phyloP scores from a whole-genome alignment of 2,113 vertebrate species.

The Malurus cyaneus region DNA sequence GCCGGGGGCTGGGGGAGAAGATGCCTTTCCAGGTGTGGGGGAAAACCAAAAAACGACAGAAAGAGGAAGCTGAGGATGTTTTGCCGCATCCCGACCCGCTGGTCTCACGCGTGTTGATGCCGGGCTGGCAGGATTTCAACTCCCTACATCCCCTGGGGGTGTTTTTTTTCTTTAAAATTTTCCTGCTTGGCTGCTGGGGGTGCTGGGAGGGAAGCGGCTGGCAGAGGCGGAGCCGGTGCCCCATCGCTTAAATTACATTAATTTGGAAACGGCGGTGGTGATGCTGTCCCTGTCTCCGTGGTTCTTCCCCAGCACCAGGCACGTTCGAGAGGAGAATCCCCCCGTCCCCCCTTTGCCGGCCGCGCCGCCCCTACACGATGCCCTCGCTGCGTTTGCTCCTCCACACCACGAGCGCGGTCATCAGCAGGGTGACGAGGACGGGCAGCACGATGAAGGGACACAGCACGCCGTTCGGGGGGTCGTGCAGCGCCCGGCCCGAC shows the following conservation, averaged over 20 bases:
- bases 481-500: conserved; percentile 80
- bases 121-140: not conserved
- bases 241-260: accelerated
- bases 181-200: not conserved
- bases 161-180: accelerated
- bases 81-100: accelerated
- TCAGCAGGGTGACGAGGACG: conserved; percentile 84
- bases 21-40: not conserved
- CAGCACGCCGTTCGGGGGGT: conserved; percentile 85
- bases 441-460: conserved; percentile 89
- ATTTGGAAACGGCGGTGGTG: not conserved
- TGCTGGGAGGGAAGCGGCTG: not conserved
- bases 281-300: not conserved
- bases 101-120: accelerated
- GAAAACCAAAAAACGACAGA: not conserved
- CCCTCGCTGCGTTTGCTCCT: conserved; percentile 88
- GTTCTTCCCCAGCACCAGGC: accelerated
- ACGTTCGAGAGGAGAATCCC: accelerated
- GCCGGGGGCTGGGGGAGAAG: not conserved
- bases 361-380: conserved; percentile 66
- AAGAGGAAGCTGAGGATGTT: not conserved
- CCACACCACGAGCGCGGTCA: conserved; percentile 92
- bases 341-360: not conserved
- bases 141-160: accelerated
- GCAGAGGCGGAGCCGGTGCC: not conserved